These are phyloP conservation scores for Halyomorpha halys DNA, from an alignment of 1,140 invertebrate genomes.

Conservation along the genomic window DNA sequence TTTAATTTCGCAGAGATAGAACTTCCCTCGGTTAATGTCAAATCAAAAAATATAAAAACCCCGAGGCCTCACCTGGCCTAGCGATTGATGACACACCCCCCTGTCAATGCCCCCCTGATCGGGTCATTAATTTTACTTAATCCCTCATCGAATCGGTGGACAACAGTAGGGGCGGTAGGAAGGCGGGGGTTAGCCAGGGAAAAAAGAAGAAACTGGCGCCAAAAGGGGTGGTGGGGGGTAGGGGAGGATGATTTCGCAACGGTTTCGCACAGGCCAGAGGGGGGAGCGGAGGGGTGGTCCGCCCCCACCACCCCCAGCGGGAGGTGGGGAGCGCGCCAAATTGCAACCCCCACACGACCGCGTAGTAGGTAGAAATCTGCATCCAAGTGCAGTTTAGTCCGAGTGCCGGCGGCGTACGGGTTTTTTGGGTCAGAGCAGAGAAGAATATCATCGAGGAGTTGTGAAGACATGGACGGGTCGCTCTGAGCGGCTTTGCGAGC, in stretches of 20 bases:
- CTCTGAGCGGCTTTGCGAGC: neutral
- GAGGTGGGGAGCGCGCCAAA: constrained; percentile 23
- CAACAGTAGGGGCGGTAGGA: constrained; percentile 4
- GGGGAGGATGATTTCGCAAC: constrained; percentile 22
- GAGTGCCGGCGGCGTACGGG: constrained; percentile 10
- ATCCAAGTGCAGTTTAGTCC: constrained; percentile 25
- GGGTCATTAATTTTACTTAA: constrained; percentile 26
- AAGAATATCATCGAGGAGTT: constrained; percentile 14
- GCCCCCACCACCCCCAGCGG: constrained; percentile 4
- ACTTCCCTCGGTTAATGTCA: no score
- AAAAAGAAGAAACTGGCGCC: constrained; percentile 8
- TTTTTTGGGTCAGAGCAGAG: neutral
- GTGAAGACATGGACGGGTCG: neutral
- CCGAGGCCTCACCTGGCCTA: neutral
- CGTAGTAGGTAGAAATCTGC: constrained; percentile 27
- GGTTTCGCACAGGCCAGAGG: neutral
- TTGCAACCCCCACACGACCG: constrained; percentile 19
- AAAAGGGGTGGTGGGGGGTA: constrained; percentile 10
- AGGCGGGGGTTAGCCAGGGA: constrained; percentile 4
- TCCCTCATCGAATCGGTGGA: neutral
- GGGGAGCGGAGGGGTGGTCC: constrained; percentile 9
- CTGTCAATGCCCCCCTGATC: neutral
- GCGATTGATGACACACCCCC: constrained; percentile 2
- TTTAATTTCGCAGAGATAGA: no score
- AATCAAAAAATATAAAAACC: neutral